Evolutionary conservation across 2,888 invertebrate genomes (phyloP), one percentile per base, ranked within the genome.

Genomic region (Seladonia tumulorum): DNA sequence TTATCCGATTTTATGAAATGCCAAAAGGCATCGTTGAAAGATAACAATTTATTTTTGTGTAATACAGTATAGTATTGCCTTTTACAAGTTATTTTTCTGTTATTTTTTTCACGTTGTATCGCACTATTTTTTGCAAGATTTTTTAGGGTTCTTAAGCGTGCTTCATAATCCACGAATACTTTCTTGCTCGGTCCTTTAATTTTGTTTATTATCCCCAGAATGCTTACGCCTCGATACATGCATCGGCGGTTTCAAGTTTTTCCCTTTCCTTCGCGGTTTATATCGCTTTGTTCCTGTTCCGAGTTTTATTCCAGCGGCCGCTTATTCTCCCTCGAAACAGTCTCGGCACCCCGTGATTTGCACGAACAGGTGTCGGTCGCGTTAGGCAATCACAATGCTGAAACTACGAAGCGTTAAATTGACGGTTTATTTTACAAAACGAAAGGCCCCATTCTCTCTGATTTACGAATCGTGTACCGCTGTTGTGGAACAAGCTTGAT

Each of bases 131-230:
- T 35, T 18, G 5, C 66, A 18, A 66, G 8, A 3, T 1, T 66
- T 66, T 66, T 10, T 35, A 10, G 25, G 25, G 14, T 29, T 29
- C 2, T 22, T 8, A 10, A 39, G 35, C 39, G 12, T 39, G 22
- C 42, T 12, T 39, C 22, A 35, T 10, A 14, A 4, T n/a, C 0
- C 60, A 5, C 49, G 22, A 22, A 42, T 16, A 79, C 42, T 82
- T 68, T 18, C 25, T 45, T 35, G 18, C 66, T 22, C 73, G 10
- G 79, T 57, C 71, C 49, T 49, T 25, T 89, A 85, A 89, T 88
- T 81, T 89, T 89, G 90, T 90, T 90, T 90, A 88, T 81, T 76
- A 81, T 45, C 47, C 82, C 4, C 22, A 73, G 68, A 80, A 81
- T 63, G 14, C 81, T 77, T 53, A 42, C 47, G 22, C 35, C 49